These are phyloP conservation scores for Melolontha melolontha DNA, from an alignment of 2,888 invertebrate genomes.

Conservation along the genomic window DNA sequence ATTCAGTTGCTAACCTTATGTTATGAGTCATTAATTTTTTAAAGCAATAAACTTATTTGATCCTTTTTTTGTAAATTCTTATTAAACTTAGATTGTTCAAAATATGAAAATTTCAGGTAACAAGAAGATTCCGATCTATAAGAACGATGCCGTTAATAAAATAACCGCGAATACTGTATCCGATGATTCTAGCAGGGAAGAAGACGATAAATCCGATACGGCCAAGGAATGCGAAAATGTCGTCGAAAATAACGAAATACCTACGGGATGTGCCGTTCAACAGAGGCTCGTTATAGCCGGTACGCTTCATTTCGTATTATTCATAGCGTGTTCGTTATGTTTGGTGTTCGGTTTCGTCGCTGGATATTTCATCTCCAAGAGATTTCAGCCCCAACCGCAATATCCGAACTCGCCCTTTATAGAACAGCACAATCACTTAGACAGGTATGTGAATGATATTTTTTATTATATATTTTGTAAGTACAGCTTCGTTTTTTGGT, in stretches of 20 bases:
- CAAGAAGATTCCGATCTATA: constrained; percentile 38
- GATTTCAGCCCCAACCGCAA: constrained; percentile 77
- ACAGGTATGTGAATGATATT: constrained; percentile 68
- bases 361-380: constrained; percentile 85
- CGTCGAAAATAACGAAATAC: constrained; percentile 52
- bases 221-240: constrained; percentile 59
- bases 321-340: constrained; percentile 83
- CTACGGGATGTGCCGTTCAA: constrained; percentile 59
- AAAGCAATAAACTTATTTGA: too few species aligned
- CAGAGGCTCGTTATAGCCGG: constrained; percentile 78
- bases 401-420: constrained; percentile 80
- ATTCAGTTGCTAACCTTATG: too few species aligned
- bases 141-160: constrained; percentile 28
- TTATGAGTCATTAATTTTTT: too few species aligned
- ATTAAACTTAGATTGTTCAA: too few species aligned
- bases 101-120: constrained; percentile 8
- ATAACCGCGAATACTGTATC: constrained; percentile 25
- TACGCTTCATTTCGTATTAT: constrained; percentile 83
- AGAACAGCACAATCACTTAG: constrained; percentile 83
- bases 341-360: constrained; percentile 86
- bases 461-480: constrained; percentile 53
- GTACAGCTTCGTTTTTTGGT: not conserved
- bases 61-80: too few species aligned
- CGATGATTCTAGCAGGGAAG: constrained; percentile 46
- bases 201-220: constrained; percentile 48